phyloP scores from a whole-genome alignment of 2,888 invertebrate species.

The Apeira syringaria region DNA sequence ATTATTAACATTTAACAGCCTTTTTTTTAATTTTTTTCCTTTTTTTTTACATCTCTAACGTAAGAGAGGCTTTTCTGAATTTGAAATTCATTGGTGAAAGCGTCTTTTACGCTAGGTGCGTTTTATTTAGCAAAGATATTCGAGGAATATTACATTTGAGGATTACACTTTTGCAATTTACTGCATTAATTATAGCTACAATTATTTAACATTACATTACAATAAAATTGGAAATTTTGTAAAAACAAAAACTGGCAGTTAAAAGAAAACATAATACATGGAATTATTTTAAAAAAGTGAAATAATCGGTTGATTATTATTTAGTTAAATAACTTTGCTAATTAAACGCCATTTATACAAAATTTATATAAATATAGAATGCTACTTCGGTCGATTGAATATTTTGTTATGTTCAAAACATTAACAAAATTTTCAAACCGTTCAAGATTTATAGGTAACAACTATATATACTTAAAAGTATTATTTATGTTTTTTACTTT shows the following conservation, averaged over 20 bases:
- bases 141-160: too few species aligned
- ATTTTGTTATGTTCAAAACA: slow-evolving; percentile 22
- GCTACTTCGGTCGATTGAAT: slow-evolving; percentile 12
- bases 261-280: too few species aligned
- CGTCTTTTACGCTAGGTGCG: slow-evolving; percentile 14
- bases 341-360: slow-evolving; percentile 8
- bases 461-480: slow-evolving; percentile 25
- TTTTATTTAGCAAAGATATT: slow-evolving; percentile 6
- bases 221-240: too few species aligned
- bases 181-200: too few species aligned
- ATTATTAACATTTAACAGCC: slow-evolving; percentile 64
- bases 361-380: slow-evolving; percentile 13
- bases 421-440: slow-evolving; percentile 28
- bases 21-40: slow-evolving; percentile 64
- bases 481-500: slow-evolving; percentile 1
- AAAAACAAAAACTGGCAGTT: too few species aligned
- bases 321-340: slow-evolving; percentile 6
- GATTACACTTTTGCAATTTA: too few species aligned
- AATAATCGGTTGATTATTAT: too few species aligned
- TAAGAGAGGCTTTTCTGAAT: slow-evolving; percentile 31
- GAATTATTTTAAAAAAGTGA: too few species aligned
- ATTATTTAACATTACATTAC: too few species aligned
- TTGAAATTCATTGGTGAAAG: slow-evolving; percentile 12
- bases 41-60: slow-evolving; percentile 40
- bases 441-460: slow-evolving; percentile 13